Conservation (phyloP, 2,797 vertebrate genomes). For the Spizella passerina region DNA sequence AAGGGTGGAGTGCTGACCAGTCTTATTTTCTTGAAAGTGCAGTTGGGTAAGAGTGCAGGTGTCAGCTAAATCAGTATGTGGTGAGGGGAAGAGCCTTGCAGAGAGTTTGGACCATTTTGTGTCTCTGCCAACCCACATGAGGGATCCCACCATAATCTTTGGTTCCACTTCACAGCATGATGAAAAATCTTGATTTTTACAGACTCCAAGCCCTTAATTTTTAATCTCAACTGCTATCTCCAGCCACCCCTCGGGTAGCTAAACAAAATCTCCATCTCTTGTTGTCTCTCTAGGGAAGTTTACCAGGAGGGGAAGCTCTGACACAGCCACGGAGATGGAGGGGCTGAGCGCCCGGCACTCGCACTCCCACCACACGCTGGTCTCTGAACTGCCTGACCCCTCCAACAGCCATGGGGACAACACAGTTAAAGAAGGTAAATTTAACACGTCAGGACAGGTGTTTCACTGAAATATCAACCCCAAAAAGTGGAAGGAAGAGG, state of each 20-base stretch:
- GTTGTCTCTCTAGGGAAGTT: conserved; percentile 83
- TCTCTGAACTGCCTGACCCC: conserved; percentile 91
- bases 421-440: conserved; percentile 88
- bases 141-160: neutral
- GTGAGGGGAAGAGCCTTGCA: neutral
- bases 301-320: conserved; percentile 91
- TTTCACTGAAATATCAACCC: neutral
- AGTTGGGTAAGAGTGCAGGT: neutral
- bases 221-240: neutral
- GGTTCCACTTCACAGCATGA: neutral
- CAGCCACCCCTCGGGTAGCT: neutral
- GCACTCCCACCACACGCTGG: conserved; percentile 93
- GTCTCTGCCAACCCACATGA: accelerated
- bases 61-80: neutral
- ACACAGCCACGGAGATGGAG: conserved; percentile 92
- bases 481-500: neutral
- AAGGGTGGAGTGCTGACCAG: neutral
- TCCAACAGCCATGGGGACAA: conserved; percentile 97
- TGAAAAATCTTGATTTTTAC: neutral
- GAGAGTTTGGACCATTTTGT: neutral
- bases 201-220: neutral
- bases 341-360: conserved; percentile 92
- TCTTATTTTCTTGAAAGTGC: neutral
- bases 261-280: neutral
- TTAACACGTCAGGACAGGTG: neutral